Base-by-base conservation (phyloP, 2,888 invertebrate species). In the Caenorhabditis drosophilae region DNA sequence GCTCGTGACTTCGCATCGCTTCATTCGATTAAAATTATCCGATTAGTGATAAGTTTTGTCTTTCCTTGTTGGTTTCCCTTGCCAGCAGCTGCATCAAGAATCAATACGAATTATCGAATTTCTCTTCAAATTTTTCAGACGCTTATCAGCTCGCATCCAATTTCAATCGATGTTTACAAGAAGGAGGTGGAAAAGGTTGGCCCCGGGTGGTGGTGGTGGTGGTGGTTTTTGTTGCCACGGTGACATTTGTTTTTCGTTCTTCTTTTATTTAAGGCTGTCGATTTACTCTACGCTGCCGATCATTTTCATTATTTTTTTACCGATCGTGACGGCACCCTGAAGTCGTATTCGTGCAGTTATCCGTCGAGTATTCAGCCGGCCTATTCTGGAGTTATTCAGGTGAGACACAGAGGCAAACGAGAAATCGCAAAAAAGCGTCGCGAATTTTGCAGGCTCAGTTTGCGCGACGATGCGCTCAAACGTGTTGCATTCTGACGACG, bases 231-330 rank as follows among this genome's bases (percentile, higher is more conserved):
- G n/a, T n/a, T n/a, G n/a, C n/a, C n/a, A n/a, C n/a, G n/a, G n/a
- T n/a, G n/a, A n/a, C n/a, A n/a, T n/a, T n/a, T n/a, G n/a, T 36
- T 26, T 42, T 34, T 6, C 20, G 44, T 26, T 16, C 34, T 31
- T 11, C 12, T 41, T 22, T 16, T 42, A 31, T 12, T 67, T 49
- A 40, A 68, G 48, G 76, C 79, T 3, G 78, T 78, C 18, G 78
- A 81, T 12, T 58, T 78, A 25, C 70, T 82, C 49, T 71, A 70
- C 36, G 66, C 71, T 25, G 82, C 79, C 40, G 82, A 82, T 50
- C 82, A 82, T 47, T 83, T 84, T 70, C 76, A 81, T 52, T 83
- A 74, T 57, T 83, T 83, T 70, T 83, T 83, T 73, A 83, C 83
- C 9, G 83, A 73, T 46, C 46, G 73, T 16, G 83, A 83, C 47